Conservation (phyloP, 2,113 vertebrate genomes). For the Proterorhinus semilunaris region DNA sequence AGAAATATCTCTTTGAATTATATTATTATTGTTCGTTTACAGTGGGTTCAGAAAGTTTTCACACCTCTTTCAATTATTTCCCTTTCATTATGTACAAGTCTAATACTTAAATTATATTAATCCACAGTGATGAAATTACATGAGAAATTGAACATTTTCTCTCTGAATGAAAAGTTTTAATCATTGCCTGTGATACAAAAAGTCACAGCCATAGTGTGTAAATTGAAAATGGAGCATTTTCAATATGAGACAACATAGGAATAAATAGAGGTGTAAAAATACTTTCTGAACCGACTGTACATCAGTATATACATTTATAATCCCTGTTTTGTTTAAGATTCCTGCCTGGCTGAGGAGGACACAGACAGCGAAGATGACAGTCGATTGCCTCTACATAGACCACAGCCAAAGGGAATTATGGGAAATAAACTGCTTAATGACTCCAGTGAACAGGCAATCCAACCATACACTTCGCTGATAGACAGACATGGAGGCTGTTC, state of each 20-base stretch:
- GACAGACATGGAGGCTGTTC: constrained; percentile 62
- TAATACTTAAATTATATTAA: no score
- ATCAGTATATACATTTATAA: no score
- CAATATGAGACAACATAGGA: no score
- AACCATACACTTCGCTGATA: constrained; percentile 50
- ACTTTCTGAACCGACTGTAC: no score
- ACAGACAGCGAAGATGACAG: constrained; percentile 56
- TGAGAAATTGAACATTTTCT: no score
- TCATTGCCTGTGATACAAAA: no score
- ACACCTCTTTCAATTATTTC: background rate
- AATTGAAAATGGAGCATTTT: no score
- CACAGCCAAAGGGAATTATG: constrained; percentile 36
- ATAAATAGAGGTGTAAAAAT: no score
- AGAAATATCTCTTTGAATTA: background rate
- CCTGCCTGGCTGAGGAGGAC: constrained; percentile 49
- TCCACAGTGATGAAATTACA: no score
- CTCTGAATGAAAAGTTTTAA: no score
- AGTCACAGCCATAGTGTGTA: no score
- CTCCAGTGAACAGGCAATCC: constrained; percentile 72
- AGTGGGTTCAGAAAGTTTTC: no score
- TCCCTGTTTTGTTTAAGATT: constrained; percentile 33
- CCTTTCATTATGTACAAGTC: constrained; percentile 1
- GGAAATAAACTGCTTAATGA: constrained; percentile 61
- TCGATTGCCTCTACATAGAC: constrained; percentile 26
- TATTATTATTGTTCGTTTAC: background rate